Evolutionary conservation across 2,113 vertebrate species (phyloP).

Genomic region (Chloropsis hardwickii): DNA sequence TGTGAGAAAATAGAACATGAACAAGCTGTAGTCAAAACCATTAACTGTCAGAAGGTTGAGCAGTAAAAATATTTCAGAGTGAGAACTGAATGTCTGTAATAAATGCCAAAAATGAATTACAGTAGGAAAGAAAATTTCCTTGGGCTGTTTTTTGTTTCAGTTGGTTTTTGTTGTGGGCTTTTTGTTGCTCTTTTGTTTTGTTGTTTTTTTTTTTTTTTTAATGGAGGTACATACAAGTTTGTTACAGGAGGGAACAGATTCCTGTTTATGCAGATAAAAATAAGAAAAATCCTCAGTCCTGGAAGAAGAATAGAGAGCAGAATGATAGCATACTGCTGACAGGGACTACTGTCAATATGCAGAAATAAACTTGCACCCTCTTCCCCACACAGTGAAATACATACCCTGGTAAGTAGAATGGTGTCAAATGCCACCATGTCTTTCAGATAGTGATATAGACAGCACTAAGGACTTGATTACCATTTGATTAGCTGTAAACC

Average conservation of each 20-base stretch:
- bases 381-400: not conserved
- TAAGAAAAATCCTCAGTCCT: not conserved
- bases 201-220: not conserved
- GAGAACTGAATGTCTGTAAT: not conserved
- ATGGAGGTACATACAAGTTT: not conserved
- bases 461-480: not conserved
- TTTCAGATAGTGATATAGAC: not conserved
- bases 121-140: not conserved
- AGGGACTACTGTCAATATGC: not conserved
- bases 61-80: constrained; percentile 3
- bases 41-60: constrained; percentile 8
- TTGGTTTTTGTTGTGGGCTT: not conserved
- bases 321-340: not conserved
- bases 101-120: not conserved
- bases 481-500: not conserved
- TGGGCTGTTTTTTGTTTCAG: not conserved
- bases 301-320: not conserved
- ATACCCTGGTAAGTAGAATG: not conserved
- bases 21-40: constrained; percentile 9
- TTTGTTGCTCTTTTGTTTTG: not conserved
- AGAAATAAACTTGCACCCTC: not conserved
- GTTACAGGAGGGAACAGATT: not conserved
- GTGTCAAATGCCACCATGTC: not conserved
- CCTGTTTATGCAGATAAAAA: not conserved
- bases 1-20: constrained; percentile 1